These are phyloP conservation scores for Lethenteron reissneri DNA, from an alignment of 2,113 vertebrate genomes.

Conservation along the genomic window DNA sequence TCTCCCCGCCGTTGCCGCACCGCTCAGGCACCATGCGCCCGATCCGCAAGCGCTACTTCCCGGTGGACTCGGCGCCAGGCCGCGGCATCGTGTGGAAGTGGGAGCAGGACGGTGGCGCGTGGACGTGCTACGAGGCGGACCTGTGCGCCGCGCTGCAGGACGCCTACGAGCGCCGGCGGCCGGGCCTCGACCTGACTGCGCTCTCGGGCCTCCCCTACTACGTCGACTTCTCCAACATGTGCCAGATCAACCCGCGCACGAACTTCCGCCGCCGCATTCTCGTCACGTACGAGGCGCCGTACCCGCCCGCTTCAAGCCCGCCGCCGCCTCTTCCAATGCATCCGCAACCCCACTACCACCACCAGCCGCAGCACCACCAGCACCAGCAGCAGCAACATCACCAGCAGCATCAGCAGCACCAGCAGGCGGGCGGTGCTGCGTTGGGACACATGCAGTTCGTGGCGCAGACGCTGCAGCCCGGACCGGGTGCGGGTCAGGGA, in stretches of 20 bases:
- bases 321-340: conserved; percentile 20
- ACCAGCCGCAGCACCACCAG: conserved; percentile 21
- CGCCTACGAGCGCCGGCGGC: conserved; percentile 32
- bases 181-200: conserved; percentile 34
- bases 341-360: conserved; percentile 20
- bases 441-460: too few species aligned
- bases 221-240: conserved; percentile 37
- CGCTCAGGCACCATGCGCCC: conserved; percentile 32
- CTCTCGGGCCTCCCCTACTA: conserved; percentile 32
- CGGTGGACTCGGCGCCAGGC: conserved; percentile 25
- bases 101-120: conserved; percentile 32
- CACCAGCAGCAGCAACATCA: conserved; percentile 13
- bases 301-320: conserved; percentile 37
- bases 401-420: conserved; percentile 18
- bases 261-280: conserved; percentile 47
- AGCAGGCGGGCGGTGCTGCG: conserved; percentile 8
- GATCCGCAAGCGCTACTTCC: conserved; percentile 32
- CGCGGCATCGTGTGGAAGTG: conserved; percentile 40
- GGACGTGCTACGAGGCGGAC: conserved; percentile 36
- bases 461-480: too few species aligned
- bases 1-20: too few species aligned
- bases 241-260: conserved; percentile 40
- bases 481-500: too few species aligned
- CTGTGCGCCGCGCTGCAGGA: conserved; percentile 37
- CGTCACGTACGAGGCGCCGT: conserved; percentile 38